Conservation (phyloP, 1,140 invertebrate species). For the Vollenhovia emeryi region DNA sequence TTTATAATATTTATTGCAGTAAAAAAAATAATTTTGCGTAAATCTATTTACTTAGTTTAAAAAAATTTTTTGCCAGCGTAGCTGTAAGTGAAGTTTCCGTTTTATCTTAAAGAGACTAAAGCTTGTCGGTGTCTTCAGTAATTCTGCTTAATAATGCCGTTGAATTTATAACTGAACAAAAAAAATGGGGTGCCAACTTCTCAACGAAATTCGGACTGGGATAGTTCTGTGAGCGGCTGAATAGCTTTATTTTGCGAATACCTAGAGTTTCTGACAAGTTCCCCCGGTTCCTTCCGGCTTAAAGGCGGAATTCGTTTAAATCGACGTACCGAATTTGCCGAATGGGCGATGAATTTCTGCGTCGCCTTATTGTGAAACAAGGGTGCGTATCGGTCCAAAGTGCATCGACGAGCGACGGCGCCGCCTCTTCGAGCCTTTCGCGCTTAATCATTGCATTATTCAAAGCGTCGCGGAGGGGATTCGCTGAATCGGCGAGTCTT, state of each 20-base stretch:
- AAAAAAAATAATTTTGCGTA: too few species aligned
- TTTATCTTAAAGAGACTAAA: background rate
- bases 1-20: too few species aligned
- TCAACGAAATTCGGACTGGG: background rate
- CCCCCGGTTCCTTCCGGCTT: too few species aligned
- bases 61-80: too few species aligned
- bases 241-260: background rate
- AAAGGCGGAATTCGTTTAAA: background rate
- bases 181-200: background rate
- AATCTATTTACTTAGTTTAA: too few species aligned
- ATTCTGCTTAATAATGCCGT: background rate
- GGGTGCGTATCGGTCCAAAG: conserved; percentile 52
- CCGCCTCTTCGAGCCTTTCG: background rate
- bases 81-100: background rate
- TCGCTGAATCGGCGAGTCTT: conserved; percentile 24
- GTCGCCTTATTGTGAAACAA: conserved; percentile 49
- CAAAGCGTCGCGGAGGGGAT: conserved; percentile 27
- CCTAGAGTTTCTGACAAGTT: background rate
- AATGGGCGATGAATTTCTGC: background rate
- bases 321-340: background rate
- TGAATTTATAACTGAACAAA: background rate
- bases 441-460: conserved; percentile 50
- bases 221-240: background rate
- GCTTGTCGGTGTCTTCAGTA: background rate
- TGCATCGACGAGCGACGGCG: conserved; percentile 3